These are phyloP conservation scores for Urophycis tenuis DNA, from an alignment of 2,797 vertebrate species.

Conservation along the genomic window DNA sequence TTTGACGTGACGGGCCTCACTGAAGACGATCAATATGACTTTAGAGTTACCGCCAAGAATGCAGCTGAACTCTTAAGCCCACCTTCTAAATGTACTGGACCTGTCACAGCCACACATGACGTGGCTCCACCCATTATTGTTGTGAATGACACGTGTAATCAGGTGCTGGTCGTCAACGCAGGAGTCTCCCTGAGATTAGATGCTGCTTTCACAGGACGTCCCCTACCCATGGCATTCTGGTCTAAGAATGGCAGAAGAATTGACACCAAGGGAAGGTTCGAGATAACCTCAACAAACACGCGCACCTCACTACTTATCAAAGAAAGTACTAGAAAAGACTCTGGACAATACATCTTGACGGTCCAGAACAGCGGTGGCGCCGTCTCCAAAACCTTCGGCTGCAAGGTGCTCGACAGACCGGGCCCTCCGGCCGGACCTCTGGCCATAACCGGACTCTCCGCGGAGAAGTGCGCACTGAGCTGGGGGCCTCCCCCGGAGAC, in stretches of 20 bases:
- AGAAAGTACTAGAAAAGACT: conserved; percentile 89
- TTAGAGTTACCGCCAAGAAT: conserved; percentile 90
- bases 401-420: conserved; percentile 91
- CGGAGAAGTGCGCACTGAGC: conserved; percentile 89
- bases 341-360: conserved; percentile 87
- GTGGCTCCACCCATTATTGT: conserved; percentile 88
- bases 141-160: conserved; percentile 86
- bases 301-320: conserved; percentile 80
- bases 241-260: conserved; percentile 88
- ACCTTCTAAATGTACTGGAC: conserved; percentile 88
- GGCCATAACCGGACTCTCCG: conserved; percentile 80
- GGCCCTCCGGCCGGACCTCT: conserved; percentile 90
- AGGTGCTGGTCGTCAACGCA: conserved; percentile 85
- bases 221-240: conserved; percentile 88
- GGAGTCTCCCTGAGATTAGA: conserved; percentile 90
- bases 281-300: conserved; percentile 79
- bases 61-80: conserved; percentile 86
- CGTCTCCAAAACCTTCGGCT: conserved; percentile 78
- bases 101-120: conserved; percentile 90
- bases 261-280: conserved; percentile 85
- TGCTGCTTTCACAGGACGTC: conserved; percentile 84
- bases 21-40: conserved; percentile 91
- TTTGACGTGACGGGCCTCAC: conserved; percentile 88
- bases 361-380: conserved; percentile 89
- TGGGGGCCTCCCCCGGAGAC: conserved; percentile 91